Percentiles rank a stretch among this genome's conserved stretches.
These are phyloP conservation scores for Steatornis caripensis DNA, from an alignment of 2,113 vertebrate genomes.

Conservation along the genomic window DNA sequence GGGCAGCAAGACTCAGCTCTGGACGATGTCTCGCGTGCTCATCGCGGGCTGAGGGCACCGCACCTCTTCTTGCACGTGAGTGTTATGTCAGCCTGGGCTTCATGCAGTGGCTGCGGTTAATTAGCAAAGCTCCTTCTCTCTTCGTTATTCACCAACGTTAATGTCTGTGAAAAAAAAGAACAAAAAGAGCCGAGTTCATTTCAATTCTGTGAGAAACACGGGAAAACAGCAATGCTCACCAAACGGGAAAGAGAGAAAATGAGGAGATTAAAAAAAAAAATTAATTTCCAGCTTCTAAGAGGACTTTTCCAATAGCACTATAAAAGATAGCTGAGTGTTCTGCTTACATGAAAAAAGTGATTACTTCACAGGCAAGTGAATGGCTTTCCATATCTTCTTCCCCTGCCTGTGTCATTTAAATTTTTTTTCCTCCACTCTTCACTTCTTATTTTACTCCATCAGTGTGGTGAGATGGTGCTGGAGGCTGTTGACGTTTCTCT, in stretches of 20 bases:
- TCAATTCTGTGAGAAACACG: neutral
- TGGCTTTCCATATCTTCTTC: neutral
- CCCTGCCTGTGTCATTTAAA: neutral
- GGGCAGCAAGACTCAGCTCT: neutral
- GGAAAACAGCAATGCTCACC: neutral
- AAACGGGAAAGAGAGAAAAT: constrained; percentile 20
- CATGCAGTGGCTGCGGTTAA: neutral
- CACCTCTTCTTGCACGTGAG: neutral
- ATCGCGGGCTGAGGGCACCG: neutral
- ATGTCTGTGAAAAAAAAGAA: neutral
- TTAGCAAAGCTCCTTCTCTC: constrained; percentile 13
- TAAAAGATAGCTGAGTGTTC: constrained; percentile 6
- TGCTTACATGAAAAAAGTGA: constrained; percentile 40
- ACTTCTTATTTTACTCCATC: neutral
- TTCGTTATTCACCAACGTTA: neutral
- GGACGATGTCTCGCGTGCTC: neutral
- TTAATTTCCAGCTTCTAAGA: constrained; percentile 43
- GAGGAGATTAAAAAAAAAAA: neutral
- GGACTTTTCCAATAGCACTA: constrained; percentile 3
- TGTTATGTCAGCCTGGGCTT: neutral
- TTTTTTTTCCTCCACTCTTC: neutral
- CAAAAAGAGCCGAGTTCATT: constrained; percentile 28
- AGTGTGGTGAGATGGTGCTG: neutral
- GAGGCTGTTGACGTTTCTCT: neutral
- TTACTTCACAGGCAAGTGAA: neutral